These are phyloP conservation scores for Eleutherodactylus coqui DNA, from an alignment of 2,797 vertebrate species.

Conservation along the genomic window DNA sequence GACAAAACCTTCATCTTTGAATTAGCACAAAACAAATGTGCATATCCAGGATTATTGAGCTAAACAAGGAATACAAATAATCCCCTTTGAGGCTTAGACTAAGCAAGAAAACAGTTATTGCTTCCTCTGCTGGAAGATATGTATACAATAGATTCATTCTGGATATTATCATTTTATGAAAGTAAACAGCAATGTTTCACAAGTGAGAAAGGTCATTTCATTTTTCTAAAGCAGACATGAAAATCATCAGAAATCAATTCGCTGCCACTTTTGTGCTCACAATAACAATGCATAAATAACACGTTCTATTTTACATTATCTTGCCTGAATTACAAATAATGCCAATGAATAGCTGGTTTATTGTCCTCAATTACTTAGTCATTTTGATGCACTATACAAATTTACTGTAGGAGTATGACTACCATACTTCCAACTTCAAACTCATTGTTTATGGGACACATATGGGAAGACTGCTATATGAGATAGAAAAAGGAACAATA, in stretches of 20 bases:
- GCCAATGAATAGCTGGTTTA: neutral
- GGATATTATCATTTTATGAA: slow-evolving; percentile 44
- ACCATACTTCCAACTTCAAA: neutral
- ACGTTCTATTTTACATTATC: neutral
- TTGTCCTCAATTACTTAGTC: neutral
- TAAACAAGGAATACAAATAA: slow-evolving; percentile 30
- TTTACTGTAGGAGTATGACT: neutral
- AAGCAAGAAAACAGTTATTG: slow-evolving; percentile 20
- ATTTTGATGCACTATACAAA: neutral
- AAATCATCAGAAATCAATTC: slow-evolving; percentile 22
- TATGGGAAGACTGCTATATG: neutral
- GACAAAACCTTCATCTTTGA: slow-evolving; percentile 48
- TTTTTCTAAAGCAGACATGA: slow-evolving; percentile 13
- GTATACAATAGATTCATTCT: slow-evolving; percentile 16
- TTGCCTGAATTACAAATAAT: neutral
- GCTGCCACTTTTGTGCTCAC: neutral
- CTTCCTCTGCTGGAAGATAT: slow-evolving; percentile 31
- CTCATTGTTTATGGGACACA: neutral
- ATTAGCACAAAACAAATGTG: slow-evolving; percentile 43
- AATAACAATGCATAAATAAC: slow-evolving; percentile 29
- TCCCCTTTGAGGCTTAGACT: slow-evolving; percentile 32
- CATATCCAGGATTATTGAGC: slow-evolving; percentile 33
- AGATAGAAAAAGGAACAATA: neutral
- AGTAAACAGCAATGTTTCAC: slow-evolving; percentile 39
- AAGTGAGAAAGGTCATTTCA: slow-evolving; percentile 24